Evolutionary conservation across 2,888 invertebrate genomes (phyloP), one percentile per base, ranked within the genome.

Genomic region (Sycophila texana): DNA sequence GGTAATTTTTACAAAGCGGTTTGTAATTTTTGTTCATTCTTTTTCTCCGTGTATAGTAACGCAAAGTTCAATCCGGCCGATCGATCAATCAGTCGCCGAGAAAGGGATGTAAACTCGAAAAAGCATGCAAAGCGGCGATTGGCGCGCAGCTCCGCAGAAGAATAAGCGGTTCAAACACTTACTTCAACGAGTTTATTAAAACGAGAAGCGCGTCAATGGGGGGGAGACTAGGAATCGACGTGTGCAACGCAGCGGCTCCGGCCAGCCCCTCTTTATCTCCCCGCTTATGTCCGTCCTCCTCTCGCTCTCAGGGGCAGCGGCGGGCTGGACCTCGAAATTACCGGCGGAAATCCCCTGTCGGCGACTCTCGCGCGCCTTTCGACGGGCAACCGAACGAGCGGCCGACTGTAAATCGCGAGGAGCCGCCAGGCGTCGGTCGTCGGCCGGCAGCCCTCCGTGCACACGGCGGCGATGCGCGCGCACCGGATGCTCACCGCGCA

Each of bases 351-450:
- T 72, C 16, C 72, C 63, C 60, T 65, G 30, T 75, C 61, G 61
- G 67, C 67, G 53, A 74, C 49, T 78, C 66, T 66, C 60, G 66
- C 66, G 75, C 79, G 74, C 74, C 79, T 79, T 71, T 70, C 71
- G 57, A 67, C 58, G 66, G 71, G 67, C 74, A 72, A 78, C 78
- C 78, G 70, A 74, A 74, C 63, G 30, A 65, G 51, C 66, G 57
- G 13, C 51, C 58, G 63, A 74, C 72, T 78, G 68, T 74, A 78
- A 61, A 78, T 74, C 66, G 61, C 60, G 66, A 73, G 61, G 53
- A 67, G 65, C 58, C 67, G 65, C 60, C 53, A 77, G 77, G 77
- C 60, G 72, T 77, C 66, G 70, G 53, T 72, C 58, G 66, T 49
- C 20, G 39, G 10, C 13, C 16, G 13, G 26, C 26, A 26, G 26